Percentiles rank a stretch among this genome's conserved stretches.
phyloP scores from a whole-genome alignment of 2,888 invertebrate species.

The Drosophila pseudotalamancana region DNA sequence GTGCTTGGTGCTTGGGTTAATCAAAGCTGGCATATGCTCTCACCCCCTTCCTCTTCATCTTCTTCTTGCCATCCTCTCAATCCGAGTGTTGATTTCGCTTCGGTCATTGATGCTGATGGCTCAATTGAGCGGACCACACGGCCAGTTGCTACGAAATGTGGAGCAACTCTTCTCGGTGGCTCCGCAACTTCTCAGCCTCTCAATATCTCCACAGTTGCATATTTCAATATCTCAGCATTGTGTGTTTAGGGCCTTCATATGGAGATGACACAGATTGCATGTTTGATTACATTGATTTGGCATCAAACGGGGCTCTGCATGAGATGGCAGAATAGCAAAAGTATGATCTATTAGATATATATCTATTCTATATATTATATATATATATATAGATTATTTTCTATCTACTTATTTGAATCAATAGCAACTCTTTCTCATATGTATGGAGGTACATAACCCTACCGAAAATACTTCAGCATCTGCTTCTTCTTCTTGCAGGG shows the following conservation, averaged over 20 bases:
- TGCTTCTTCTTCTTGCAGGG: too few species aligned
- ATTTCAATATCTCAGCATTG: not conserved
- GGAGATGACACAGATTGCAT: constrained; percentile 43
- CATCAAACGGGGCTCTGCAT: not conserved
- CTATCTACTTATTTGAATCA: too few species aligned
- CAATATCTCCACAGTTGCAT: too few species aligned
- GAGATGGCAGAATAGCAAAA: not conserved
- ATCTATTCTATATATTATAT: too few species aligned
- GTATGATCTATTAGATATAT: too few species aligned
- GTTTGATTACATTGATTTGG: constrained; percentile 21
- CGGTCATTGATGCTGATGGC: constrained; percentile 70
- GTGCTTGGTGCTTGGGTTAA: constrained; percentile 62
- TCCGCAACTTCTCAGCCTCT: too few species aligned
- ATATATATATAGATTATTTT: too few species aligned
- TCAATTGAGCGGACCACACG: constrained; percentile 74
- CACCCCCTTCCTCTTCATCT: not conserved
- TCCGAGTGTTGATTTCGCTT: constrained; percentile 42
- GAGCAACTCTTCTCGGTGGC: constrained; percentile 35
- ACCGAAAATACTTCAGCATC: too few species aligned
- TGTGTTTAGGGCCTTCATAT: constrained; percentile 18
- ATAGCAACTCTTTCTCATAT: too few species aligned
- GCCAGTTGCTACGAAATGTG: constrained; percentile 64
- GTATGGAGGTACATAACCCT: too few species aligned
- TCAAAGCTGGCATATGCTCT: constrained; percentile 68
- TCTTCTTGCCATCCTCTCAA: not conserved